Base-by-base conservation (phyloP, 2,888 invertebrate genomes). In the Rambutsinella grinnellia region DNA sequence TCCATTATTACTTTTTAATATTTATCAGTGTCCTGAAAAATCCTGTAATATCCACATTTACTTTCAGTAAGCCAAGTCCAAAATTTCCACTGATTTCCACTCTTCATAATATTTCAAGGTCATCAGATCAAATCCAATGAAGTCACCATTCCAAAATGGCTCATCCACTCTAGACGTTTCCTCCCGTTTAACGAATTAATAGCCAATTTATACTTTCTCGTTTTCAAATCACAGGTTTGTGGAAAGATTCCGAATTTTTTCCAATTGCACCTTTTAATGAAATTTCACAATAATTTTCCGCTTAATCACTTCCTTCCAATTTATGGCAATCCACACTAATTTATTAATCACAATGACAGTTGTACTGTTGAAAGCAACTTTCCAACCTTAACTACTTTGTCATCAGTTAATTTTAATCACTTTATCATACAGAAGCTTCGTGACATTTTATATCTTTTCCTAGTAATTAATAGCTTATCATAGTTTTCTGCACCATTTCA, bases 141-240 rank as follows among this genome's bases (percentile, higher is more conserved):
- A n/a, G n/a, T n/a, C n/a, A n/a, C n/a, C n/a, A n/a, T n/a, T n/a
- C n/a, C n/a, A n/a, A n/a, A n/a, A n/a, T n/a, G n/a, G n/a, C n/a
- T n/a, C n/a, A n/a, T n/a, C n/a, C n/a, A n/a, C n/a, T n/a, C n/a
- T n/a, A n/a, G n/a, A n/a, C n/a, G n/a, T n/a, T n/a, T n/a, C n/a
- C n/a, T n/a, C n/a, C n/a, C n/a, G n/a, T n/a, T n/a, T n/a, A n/a
- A n/a, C n/a, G n/a, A n/a, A 58, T 65, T 51, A 56, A 67, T 68
- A 75, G 75, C 75, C 75, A 67, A 67, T 61, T 24, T 28, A 15
- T 21, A 36, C 57, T 68, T 63, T 21, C 28, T 47, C 24, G 23
- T 15, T 26, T 47, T n/a, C 27, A 60, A 60, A 70, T 70, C 69
- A 70, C 69, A 70, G 62, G 53, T 54, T 27, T 36, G 36, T 28